phyloP scores from a whole-genome alignment of 2,113 vertebrate species.

The Rhineura floridana region DNA sequence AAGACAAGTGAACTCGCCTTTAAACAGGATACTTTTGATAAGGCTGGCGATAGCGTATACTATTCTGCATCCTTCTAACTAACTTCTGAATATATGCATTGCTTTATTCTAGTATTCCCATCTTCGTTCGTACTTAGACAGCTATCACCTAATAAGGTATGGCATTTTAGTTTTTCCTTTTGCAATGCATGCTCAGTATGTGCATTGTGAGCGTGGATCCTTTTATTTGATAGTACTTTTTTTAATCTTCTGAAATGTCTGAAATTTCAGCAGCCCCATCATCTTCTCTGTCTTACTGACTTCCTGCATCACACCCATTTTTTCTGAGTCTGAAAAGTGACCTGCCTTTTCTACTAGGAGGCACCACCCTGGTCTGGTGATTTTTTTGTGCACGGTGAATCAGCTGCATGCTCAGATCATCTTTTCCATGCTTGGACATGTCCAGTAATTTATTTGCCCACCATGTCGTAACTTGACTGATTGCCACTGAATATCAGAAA shows the following conservation, averaged over 20 bases:
- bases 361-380: neutral
- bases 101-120: conserved; percentile 1
- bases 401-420: neutral
- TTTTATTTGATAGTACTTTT: neutral
- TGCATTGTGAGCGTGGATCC: neutral
- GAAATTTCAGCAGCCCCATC: neutral
- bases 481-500: neutral
- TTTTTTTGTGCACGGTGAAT: neutral
- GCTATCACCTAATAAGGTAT: neutral
- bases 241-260: neutral
- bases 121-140: neutral
- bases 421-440: neutral
- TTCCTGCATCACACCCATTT: neutral
- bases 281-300: neutral
- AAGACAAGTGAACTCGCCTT: neutral
- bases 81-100: neutral
- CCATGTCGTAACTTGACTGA: neutral
- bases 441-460: neutral
- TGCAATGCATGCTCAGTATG: neutral
- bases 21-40: neutral
- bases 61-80: neutral
- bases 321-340: neutral
- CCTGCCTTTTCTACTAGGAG: neutral
- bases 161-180: neutral
- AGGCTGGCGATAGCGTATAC: neutral